These are phyloP conservation scores for Temnothorax unifasciatus DNA, from an alignment of 2,888 invertebrate genomes.

Conservation along the genomic window DNA sequence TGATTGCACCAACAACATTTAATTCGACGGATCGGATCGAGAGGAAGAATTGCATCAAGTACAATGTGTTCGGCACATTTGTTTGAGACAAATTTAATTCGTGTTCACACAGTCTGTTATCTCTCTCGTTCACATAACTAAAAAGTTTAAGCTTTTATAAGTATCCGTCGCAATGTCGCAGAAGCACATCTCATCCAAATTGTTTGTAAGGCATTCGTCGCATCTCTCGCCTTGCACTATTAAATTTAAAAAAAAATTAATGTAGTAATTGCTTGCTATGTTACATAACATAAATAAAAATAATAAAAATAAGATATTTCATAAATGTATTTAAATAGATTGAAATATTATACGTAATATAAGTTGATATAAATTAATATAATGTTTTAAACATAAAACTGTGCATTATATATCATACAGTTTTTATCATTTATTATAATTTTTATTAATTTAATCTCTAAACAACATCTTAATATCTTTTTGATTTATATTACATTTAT, in stretches of 20 bases:
- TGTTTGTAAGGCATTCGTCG: conserved; percentile 24
- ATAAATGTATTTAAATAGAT: not conserved
- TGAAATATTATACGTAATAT: not conserved
- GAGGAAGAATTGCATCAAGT: not conserved
- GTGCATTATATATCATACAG: not conserved
- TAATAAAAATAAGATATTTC: not conserved
- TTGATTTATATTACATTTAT: not conserved
- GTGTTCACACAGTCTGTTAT: not conserved
- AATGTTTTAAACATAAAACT: conserved; percentile 1
- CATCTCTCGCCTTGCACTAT: conserved; percentile 59
- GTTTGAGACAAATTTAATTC: not conserved
- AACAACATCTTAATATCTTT: not conserved
- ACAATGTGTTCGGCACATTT: not conserved
- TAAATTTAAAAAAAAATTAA: conserved; percentile 59
- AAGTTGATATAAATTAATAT: conserved; percentile 7
- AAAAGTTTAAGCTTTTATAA: not conserved
- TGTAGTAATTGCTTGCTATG: conserved; percentile 24
- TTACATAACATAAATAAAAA: not conserved
- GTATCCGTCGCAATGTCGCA: not conserved
- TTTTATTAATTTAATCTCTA: conserved; percentile 17
- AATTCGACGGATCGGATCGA: not conserved
- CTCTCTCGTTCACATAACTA: not conserved
- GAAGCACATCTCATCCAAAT: not conserved
- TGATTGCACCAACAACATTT: not conserved
- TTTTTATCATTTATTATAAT: not conserved